Base-by-base conservation (phyloP, 2,113 vertebrate genomes). In the Sitta europaea region DNA sequence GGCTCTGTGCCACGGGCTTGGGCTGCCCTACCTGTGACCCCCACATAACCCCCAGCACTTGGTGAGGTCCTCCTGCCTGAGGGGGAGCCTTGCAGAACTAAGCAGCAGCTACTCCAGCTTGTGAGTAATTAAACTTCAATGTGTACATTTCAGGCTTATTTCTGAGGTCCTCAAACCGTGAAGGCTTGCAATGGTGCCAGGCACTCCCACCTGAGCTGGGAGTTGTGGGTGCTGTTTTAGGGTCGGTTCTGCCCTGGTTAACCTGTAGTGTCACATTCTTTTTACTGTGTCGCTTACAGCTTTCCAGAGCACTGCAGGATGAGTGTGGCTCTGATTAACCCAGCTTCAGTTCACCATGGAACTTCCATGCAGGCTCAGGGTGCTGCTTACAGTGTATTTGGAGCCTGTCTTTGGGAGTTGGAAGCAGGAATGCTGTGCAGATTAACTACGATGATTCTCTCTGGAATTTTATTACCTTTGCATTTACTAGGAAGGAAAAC, bases 1-100 rank as follows among this genome's bases (percentile, higher is more conserved):
- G 1, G 63, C 55, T 6, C 0, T 0, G 1, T 59, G 24, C 21
- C 1, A 1, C 18, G 36, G 36, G 42, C 35, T 55, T 1, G 2
- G 42, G 47, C 78, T 82, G 40, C 47, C 12, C 61, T 10, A 19
- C 53, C n/a, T 68, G 29, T 31, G 35, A 48, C 62, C 61, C 35
- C 47, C 54, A 40, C 61, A 28, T 11, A 10, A 25, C 33, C 42
- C 4, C 35, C 5, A 5, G 11, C 7, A 1, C 19, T 28, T 14
- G 25, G 25, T 3, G 11, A 4, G 55, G 51, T 43, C 20, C 42
- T 47, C 12, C 51, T 35, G 57, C 24, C 75, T 42, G 70, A 67
- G 38, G 14, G 29, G 54, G 61, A 82, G n/a, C 61, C 7, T 8
- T 17, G 57, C 75, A 79, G 53, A 59, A 67, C 40, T 76, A 10